Base-by-base conservation (phyloP, 1,140 invertebrate genomes). In the Rhizoglyphus robini region DNA sequence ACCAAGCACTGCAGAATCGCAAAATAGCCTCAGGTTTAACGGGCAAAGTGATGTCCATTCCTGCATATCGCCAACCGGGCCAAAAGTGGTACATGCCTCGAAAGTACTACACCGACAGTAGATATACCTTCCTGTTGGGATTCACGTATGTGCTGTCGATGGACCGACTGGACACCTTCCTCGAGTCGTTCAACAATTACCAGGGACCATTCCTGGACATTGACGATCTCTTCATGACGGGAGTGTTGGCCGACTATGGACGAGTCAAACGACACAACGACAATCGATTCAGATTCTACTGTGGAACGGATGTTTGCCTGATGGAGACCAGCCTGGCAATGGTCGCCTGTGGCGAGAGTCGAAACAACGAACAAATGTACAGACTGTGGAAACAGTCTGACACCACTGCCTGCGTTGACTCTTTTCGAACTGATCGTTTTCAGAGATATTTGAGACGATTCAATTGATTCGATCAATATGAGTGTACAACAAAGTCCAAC, bases 161-260 rank as follows among this genome's bases (percentile, higher is more conserved):
- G 11, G 29, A 66, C 47, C 27, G 30, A 20, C 18, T 63, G n/a
- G 23, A 63, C 11, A 63, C 47, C 11, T 15, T 63, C 8, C 32
- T 36, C 5, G 34, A 63, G 11, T 20, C 61, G 4, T n/a, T 36
- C 36, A 23, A 18, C 5, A 46, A 49, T 30, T 41, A 58, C 32
- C n/a, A 15, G 23, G 61, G 61, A 23, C 61, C 61, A 58, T 18
- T 63, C n/a, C 32, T 63, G 8, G 61, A 63, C 23, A 63, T 63
- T 30, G 61, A 63, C 23, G 61, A 63, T 23, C 61, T 63, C 8
- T 63, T 20, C 23, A 4, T 63, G 36, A 63, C 61, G 3, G 61
- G 61, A 23, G 34, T 63, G 15, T 51, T 63, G 3, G 61, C 46
- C 13, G 32, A 63, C 5, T 4, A 57, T 8, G 18, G 34, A 8